Conservation (phyloP, 2,113 vertebrate species). For the Saimiri boliviensis region DNA sequence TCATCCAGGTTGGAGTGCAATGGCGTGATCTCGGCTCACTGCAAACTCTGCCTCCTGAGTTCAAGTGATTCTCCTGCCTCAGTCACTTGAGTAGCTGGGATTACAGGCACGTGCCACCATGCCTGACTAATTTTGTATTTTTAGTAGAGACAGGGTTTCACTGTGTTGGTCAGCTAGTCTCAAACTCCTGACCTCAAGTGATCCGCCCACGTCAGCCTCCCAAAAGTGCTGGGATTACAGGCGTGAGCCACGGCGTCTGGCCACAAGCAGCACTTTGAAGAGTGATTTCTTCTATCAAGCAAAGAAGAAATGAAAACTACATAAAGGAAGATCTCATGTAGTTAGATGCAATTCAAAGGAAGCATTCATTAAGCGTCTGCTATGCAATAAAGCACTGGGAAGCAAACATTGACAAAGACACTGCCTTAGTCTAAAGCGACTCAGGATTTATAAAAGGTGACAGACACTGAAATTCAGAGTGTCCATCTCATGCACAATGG, state of each 20-base stretch:
- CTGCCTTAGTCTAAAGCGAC: neutral
- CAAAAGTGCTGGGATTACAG: too few species aligned
- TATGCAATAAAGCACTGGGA: neutral
- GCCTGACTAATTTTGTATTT: too few species aligned
- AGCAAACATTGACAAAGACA: neutral
- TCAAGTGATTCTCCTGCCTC: too few species aligned
- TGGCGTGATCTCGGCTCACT: neutral
- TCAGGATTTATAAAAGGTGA: neutral
- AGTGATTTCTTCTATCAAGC: neutral
- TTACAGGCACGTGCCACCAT: too few species aligned
- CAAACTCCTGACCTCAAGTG: too few species aligned
- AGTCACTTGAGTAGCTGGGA: too few species aligned
- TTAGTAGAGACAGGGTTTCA: too few species aligned
- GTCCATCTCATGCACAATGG: neutral
- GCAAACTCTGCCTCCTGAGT: too few species aligned
- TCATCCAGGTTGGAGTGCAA: neutral
- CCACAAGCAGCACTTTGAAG: neutral
- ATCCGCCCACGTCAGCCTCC: too few species aligned
- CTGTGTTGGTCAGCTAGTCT: too few species aligned
- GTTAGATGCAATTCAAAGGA: neutral
- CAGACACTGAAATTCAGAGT: neutral
- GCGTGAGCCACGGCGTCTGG: too few species aligned
- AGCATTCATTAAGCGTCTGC: neutral
- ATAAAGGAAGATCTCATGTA: neutral
- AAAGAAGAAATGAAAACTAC: neutral